Conservation (phyloP, 1,140 invertebrate species). For the Drosophila rhopaloa region DNA sequence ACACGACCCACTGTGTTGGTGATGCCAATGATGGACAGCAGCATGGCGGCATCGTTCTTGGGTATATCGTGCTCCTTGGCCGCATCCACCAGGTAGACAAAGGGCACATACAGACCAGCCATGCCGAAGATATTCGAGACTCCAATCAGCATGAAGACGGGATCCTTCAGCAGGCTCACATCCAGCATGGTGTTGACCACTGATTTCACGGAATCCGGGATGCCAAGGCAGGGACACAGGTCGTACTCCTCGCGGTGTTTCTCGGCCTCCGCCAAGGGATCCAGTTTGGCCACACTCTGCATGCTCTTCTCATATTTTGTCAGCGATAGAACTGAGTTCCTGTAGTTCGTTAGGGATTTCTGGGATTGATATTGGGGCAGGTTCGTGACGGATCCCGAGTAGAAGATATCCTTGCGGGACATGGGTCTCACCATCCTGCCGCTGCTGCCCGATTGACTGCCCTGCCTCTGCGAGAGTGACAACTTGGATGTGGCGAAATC, state of each 20-base stretch:
- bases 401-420: slow-evolving; percentile 99
- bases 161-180: slow-evolving; percentile 94
- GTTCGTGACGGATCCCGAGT: slow-evolving; percentile 96
- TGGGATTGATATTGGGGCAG: slow-evolving; percentile 96
- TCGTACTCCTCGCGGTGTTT: slow-evolving; percentile 88
- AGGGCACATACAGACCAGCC: slow-evolving; percentile 97
- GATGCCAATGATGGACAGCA: slow-evolving; percentile 97
- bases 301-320: slow-evolving; percentile 88
- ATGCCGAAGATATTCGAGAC: slow-evolving; percentile 96
- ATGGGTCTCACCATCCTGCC: slow-evolving; percentile 93
- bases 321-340: slow-evolving; percentile 92
- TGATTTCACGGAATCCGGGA: slow-evolving; percentile 92
- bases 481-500: slow-evolving; percentile 85
- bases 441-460: slow-evolving; percentile 56
- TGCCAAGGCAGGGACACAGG: slow-evolving; percentile 91
- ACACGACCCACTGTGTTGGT: slow-evolving; percentile 97
- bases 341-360: slow-evolving; percentile 94
- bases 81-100: slow-evolving; percentile 95
- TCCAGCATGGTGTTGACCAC: slow-evolving; percentile 97
- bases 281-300: slow-evolving; percentile 84
- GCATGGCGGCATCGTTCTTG: slow-evolving; percentile 90
- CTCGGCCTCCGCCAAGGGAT: slow-evolving; percentile 87
- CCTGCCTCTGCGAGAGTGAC: slow-evolving; percentile 79
- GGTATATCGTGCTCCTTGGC: slow-evolving; percentile 90
- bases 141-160: slow-evolving; percentile 96